A percentile compares a stretch with the other conserved stretches of the same genome.
These are phyloP conservation scores for Brachyistius frenatus DNA, from an alignment of 2,113 vertebrate genomes.

Conservation along the genomic window DNA sequence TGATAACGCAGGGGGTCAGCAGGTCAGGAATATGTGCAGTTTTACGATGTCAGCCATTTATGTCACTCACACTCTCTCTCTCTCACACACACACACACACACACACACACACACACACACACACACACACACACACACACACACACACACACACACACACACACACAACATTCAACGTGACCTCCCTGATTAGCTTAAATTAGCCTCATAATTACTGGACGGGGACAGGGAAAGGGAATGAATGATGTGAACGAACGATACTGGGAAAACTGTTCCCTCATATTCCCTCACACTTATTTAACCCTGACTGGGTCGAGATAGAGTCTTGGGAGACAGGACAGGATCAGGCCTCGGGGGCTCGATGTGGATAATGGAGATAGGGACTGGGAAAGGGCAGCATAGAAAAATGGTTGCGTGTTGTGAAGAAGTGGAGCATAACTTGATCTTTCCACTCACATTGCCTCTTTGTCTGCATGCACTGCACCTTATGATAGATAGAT, in stretches of 20 bases:
- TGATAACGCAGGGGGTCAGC: constrained; percentile 48
- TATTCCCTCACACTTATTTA: constrained; percentile 59
- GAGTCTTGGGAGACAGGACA: constrained; percentile 28
- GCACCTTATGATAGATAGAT: not conserved
- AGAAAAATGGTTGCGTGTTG: constrained; percentile 27
- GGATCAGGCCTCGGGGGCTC: constrained; percentile 45
- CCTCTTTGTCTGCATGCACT: constrained; percentile 1
- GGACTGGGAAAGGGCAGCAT: not conserved
- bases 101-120: not conserved
- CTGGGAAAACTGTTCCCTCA: constrained; percentile 55
- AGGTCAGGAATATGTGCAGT: constrained; percentile 35
- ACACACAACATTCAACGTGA: constrained; percentile 27
- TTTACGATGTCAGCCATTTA: constrained; percentile 44
- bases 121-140: not conserved
- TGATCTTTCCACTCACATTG: constrained; percentile 29
- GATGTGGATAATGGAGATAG: constrained; percentile 12
- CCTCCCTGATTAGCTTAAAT: constrained; percentile 52
- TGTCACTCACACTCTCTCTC: constrained; percentile 21
- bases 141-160: constrained; percentile 3
- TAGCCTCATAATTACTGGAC: constrained; percentile 49
- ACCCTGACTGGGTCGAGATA: constrained; percentile 45
- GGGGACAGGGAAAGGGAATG: constrained; percentile 38
- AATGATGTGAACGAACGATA: not conserved
- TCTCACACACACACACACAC: not conserved
- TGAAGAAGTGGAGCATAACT: constrained; percentile 47